Evolutionary conservation across 2,797 vertebrate species (phyloP).

Genomic region (Ara ararauna): DNA sequence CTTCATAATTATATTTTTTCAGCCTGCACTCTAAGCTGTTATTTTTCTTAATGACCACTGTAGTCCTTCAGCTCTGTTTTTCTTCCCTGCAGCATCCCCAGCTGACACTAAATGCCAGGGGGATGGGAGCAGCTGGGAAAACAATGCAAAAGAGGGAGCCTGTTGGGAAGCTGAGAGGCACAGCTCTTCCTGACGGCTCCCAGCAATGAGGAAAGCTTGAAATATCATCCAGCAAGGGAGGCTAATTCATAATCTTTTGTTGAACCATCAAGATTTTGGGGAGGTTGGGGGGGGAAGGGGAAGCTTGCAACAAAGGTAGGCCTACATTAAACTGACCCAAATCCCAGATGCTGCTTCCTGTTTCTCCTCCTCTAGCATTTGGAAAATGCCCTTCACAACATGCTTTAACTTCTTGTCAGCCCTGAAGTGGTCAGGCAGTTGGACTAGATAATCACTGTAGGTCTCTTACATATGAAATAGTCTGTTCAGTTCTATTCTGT

Average conservation of each 20-base stretch:
- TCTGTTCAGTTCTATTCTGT: background rate
- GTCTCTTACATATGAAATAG: background rate
- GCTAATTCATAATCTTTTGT: background rate
- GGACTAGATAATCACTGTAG: background rate
- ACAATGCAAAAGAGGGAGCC: slow-evolving; percentile 21
- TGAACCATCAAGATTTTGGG: background rate
- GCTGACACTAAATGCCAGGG: slow-evolving; percentile 56
- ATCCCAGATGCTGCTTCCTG: background rate
- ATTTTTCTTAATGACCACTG: slow-evolving; percentile 65
- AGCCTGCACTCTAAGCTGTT: slow-evolving; percentile 40
- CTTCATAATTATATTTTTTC: slow-evolving; percentile 67
- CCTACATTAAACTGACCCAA: background rate
- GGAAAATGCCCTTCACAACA: background rate
- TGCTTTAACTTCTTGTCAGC: background rate
- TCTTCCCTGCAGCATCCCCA: background rate
- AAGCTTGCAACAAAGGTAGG: background rate
- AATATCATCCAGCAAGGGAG: background rate
- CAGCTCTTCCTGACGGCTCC: background rate
- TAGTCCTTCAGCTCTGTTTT: slow-evolving; percentile 49
- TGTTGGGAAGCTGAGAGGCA: background rate
- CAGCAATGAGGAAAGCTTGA: background rate
- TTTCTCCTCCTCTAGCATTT: background rate
- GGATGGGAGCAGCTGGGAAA: slow-evolving; percentile 57
- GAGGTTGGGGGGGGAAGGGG: background rate
- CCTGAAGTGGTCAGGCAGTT: background rate